Conservation (phyloP, 2,113 vertebrate species). For the Himantopus leucocephalus region DNA sequence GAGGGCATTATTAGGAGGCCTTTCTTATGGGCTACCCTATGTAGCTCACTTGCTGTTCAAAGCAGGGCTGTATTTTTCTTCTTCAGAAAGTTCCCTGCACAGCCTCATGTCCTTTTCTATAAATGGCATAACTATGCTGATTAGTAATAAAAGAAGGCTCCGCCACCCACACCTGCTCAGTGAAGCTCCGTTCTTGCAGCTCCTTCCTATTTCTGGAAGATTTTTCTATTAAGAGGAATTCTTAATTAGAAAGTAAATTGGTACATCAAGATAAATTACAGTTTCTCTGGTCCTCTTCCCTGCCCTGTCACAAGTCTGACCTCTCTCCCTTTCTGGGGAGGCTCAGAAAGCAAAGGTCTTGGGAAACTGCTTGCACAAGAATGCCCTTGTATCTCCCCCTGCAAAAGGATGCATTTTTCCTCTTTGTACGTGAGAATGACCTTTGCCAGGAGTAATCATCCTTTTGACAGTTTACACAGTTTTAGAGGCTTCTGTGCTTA, state of each 20-base stretch:
- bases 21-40: background rate
- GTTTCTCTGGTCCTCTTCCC: background rate
- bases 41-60: background rate
- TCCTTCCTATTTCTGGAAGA: constrained; percentile 26
- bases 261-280: background rate
- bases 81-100: constrained; percentile 3
- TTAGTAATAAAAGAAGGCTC: constrained; percentile 66
- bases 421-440: background rate
- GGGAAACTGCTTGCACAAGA: background rate
- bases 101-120: constrained; percentile 56
- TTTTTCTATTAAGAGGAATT: background rate
- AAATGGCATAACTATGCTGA: constrained; percentile 57
- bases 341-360: background rate
- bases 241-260: background rate
- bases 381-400: background rate
- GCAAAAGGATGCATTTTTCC: background rate
- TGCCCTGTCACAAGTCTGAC: background rate
- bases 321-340: background rate
- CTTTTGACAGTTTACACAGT: background rate
- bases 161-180: constrained; percentile 58
- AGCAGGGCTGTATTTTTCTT: background rate
- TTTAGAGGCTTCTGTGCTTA: background rate
- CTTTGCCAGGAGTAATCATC: background rate
- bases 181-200: background rate
- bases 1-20: background rate